phyloP scores from a whole-genome alignment of 2,113 vertebrate genomes.

The Bostrychus sinensis region DNA sequence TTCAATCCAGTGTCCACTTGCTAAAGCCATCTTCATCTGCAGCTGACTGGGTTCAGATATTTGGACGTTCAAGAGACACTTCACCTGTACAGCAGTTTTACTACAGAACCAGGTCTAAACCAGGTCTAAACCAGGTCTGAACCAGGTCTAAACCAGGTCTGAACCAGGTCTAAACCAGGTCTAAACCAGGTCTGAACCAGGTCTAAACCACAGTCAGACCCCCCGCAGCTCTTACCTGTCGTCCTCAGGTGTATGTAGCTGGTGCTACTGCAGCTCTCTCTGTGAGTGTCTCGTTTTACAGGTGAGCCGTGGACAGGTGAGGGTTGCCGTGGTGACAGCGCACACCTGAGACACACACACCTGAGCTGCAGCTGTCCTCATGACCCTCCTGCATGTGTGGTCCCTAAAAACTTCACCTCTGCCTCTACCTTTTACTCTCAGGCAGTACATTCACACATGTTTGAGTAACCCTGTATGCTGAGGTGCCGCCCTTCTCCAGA shows the following conservation, averaged over 20 bases:
- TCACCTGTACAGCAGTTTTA: background rate
- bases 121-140: background rate
- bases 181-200: slow-evolving; percentile 1
- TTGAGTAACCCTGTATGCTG: too few relatives aligned
- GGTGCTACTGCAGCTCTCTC: background rate
- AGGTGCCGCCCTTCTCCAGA: too few relatives aligned
- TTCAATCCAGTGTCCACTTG: slow-evolving; percentile 77
- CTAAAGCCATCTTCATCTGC: slow-evolving; percentile 67
- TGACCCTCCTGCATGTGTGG: too few relatives aligned
- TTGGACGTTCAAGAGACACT: too few relatives aligned
- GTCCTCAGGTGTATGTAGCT: too few relatives aligned
- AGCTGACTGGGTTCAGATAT: too few relatives aligned
- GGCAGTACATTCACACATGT: too few relatives aligned
- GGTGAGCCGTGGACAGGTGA: background rate
- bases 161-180: background rate
- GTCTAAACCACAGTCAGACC: too few relatives aligned
- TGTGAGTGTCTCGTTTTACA: slow-evolving; percentile 1
- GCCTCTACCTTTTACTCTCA: too few relatives aligned
- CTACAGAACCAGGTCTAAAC: background rate
- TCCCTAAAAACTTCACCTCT: too few relatives aligned
- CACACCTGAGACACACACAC: background rate
- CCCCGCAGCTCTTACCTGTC: background rate
- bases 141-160: background rate
- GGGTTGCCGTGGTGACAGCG: background rate
- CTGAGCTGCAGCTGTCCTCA: background rate